A percentile compares a stretch with the other conserved stretches of the same genome.
phyloP scores from a whole-genome alignment of 2,888 invertebrate genomes.

The Campoplex nolae region DNA sequence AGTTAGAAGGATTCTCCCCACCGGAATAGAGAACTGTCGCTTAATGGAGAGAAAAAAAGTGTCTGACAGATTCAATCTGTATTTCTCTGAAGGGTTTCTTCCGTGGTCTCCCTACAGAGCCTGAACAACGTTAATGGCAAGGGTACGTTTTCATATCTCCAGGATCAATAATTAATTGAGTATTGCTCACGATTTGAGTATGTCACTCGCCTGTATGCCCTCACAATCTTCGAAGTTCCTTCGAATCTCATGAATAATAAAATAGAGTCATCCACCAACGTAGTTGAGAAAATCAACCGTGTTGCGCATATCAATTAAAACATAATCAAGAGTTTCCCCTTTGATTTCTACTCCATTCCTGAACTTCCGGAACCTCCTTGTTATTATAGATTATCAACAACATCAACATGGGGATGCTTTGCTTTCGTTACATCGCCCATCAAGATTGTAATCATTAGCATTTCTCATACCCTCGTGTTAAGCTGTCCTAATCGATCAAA shows the following conservation, averaged over 20 bases:
- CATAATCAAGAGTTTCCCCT: conserved; percentile 12
- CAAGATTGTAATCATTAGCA: background rate
- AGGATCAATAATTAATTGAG: background rate
- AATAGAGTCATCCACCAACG: background rate
- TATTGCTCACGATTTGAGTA: background rate
- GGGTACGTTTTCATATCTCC: background rate
- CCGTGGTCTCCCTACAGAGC: background rate
- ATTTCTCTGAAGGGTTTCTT: conserved; percentile 16
- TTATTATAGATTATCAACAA: conserved; percentile 2
- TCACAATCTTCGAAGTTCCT: background rate
- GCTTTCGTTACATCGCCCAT: background rate
- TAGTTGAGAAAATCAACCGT: background rate
- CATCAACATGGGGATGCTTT: background rate
- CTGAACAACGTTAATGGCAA: background rate
- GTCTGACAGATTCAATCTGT: conserved; percentile 10
- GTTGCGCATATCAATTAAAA: conserved; percentile 8
- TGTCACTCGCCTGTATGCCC: background rate
- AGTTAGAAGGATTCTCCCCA: conserved; percentile 42
- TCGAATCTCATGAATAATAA: conserved; percentile 28
- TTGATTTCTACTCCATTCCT: background rate
- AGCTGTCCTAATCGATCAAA: background rate
- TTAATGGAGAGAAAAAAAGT: conserved; percentile 18
- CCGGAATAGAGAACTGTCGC: conserved; percentile 21
- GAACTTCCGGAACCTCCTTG: background rate
- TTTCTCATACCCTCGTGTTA: background rate